Percentiles rank a stretch among this genome's conserved stretches.
Conservation (phyloP, 2,888 invertebrate genomes). For the Abrostola triplasia region DNA sequence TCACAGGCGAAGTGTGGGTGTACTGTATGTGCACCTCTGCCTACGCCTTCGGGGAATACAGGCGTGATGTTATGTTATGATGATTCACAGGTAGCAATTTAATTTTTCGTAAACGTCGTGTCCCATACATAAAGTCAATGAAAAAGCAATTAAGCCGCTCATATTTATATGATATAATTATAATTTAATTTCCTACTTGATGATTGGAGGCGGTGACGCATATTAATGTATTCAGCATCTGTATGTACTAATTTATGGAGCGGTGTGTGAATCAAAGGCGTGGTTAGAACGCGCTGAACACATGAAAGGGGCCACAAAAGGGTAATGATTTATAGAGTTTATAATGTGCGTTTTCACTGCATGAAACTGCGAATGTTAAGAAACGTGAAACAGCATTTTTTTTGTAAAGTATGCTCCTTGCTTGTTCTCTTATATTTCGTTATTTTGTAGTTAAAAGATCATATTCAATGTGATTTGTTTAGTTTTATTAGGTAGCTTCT, state of each 20-base stretch:
- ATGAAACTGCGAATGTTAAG: conserved; percentile 22
- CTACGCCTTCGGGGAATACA: no score
- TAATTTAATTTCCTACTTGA: conserved; percentile 23
- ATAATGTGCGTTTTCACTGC: conserved; percentile 33
- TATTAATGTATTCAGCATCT: conserved; percentile 38
- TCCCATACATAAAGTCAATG: neutral
- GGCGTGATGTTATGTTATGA: no score
- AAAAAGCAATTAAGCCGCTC: conserved; percentile 22
- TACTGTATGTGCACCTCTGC: no score
- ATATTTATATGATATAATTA: conserved; percentile 20
- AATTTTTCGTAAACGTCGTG: no score
- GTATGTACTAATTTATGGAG: conserved; percentile 25
- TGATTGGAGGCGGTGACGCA: conserved; percentile 33
- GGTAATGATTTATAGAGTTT: conserved; percentile 51
- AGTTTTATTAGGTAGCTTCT: no score
- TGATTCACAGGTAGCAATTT: no score
- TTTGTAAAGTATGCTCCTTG: neutral
- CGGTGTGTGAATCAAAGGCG: conserved; percentile 43
- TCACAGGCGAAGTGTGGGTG: no score
- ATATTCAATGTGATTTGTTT: no score
- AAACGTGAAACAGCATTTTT: conserved; percentile 18
- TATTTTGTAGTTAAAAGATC: neutral
- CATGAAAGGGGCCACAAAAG: conserved; percentile 46
- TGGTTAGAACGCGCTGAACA: conserved; percentile 26
- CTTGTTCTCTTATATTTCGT: neutral